phyloP scores from a whole-genome alignment of 2,797 vertebrate species.

The Choloepus didactylus region DNA sequence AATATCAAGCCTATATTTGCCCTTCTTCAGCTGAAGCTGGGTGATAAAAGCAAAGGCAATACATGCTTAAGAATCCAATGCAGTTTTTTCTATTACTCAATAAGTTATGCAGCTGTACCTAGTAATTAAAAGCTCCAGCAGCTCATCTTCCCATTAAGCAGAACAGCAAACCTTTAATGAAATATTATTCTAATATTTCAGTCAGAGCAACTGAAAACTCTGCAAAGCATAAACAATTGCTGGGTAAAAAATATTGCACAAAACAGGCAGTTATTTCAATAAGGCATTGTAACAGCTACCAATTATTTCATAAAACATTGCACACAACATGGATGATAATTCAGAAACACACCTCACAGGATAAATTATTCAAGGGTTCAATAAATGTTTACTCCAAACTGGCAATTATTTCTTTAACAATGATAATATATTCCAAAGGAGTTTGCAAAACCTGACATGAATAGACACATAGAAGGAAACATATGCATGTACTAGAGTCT shows the following conservation, averaged over 20 bases:
- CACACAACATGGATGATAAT: conserved; percentile 61
- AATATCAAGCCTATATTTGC: background rate
- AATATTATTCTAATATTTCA: conserved; percentile 55
- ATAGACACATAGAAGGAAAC: conserved; percentile 43
- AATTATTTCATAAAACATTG: conserved; percentile 79
- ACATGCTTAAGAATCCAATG: background rate
- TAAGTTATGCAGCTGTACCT: conserved; percentile 5
- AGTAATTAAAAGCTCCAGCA: conserved; percentile 68
- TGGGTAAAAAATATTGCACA: conserved; percentile 62
- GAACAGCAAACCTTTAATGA: conserved; percentile 82
- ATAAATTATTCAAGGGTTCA: conserved; percentile 80
- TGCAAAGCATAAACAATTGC: conserved; percentile 69
- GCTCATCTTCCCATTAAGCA: conserved; percentile 76
- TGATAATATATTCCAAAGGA: conserved; percentile 70
- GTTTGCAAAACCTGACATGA: conserved; percentile 55
- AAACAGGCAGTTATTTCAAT: conserved; percentile 77
- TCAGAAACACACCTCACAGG: conserved; percentile 70
- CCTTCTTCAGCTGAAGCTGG: background rate
- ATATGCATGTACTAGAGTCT: background rate
- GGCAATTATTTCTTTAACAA: conserved; percentile 81
- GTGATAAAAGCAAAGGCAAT: background rate
- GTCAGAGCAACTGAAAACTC: conserved; percentile 52
- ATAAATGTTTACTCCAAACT: conserved; percentile 73
- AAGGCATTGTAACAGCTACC: conserved; percentile 70
- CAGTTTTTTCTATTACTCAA: background rate